Conservation (phyloP, 2,888 invertebrate species). For the Bimastos eiseni region DNA sequence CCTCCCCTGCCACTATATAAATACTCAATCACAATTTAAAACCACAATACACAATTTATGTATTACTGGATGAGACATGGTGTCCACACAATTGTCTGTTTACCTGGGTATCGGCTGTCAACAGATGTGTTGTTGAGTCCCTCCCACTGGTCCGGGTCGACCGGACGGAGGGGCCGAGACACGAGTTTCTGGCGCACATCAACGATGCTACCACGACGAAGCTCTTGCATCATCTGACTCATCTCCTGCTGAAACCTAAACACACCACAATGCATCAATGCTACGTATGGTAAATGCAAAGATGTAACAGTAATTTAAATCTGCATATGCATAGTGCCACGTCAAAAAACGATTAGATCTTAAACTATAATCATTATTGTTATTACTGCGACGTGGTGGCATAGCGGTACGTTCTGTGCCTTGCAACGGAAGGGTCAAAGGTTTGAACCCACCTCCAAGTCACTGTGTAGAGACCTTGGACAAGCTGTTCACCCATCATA, state of each 20-base stretch:
- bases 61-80: background rate
- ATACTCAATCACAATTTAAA: too few species aligned
- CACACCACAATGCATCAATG: background rate
- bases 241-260: conserved; percentile 34
- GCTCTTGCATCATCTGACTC: conserved; percentile 28
- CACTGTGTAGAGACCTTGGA: too few species aligned
- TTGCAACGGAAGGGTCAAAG: too few species aligned
- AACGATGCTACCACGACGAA: conserved; percentile 16
- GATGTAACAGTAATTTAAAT: background rate
- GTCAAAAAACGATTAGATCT: too few species aligned
- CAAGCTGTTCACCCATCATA: too few species aligned
- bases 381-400: too few species aligned
- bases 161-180: conserved; percentile 25
- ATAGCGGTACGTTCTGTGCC: too few species aligned
- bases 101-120: conserved; percentile 33
- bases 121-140: conserved; percentile 32
- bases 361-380: too few species aligned
- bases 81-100: background rate
- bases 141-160: conserved; percentile 32
- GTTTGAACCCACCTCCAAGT: too few species aligned
- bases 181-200: conserved; percentile 25
- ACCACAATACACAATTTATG: background rate
- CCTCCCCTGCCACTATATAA: too few species aligned
- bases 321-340: background rate
- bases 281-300: too few species aligned